Base-by-base conservation (phyloP, 2,888 invertebrate species). In the Cephalotes varians region DNA sequence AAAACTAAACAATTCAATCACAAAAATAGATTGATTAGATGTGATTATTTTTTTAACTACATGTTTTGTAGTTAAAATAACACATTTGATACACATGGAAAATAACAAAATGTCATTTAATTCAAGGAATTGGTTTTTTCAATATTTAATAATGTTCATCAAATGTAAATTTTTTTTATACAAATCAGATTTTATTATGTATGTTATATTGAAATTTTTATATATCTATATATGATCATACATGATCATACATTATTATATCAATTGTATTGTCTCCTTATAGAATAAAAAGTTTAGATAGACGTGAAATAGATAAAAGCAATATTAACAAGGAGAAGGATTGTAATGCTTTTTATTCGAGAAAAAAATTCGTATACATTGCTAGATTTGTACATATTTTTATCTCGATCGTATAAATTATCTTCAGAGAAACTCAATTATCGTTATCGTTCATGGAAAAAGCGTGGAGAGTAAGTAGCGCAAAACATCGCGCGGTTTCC, bases 401-500 rank as follows among this genome's bases (percentile, higher is more conserved):
- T 25, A 25, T 34, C 12, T 64, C 12, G 28, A n/a, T 51, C 28
- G 15, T 25, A 37, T 40, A 49, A 25, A 31, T 64, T 76, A 37
- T n/a, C 37, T 7, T 18, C n/a, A 2, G 28, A 7, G n/a, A 64
- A 76, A 60, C 4, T n/a, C 51, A 51, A 62, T 76, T 49, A 37
- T 64, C 12, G 28, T 76, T 37, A 64, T 49, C 40, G 40, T n/a
- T n/a, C 1, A 15, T 34, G n/a, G 37, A 64, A 64, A 64, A 64
- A 51, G 49, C 18, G 51, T n/a, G 12, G 62, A 18, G n/a, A n/a
- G n/a, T 64, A 64, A 76, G 25, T 15, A 25, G 64, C 49, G 37
- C 64, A 64, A 76, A 76, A 51, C 62, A 51, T 51, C 62, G 51
- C 44, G 74, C 51, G 62, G 47, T 73, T 60, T 60, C 4, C 25